Evolutionary conservation across 2,113 vertebrate genomes (phyloP), one percentile per base, ranked within the genome.

Genomic region (Holacanthus passer): DNA sequence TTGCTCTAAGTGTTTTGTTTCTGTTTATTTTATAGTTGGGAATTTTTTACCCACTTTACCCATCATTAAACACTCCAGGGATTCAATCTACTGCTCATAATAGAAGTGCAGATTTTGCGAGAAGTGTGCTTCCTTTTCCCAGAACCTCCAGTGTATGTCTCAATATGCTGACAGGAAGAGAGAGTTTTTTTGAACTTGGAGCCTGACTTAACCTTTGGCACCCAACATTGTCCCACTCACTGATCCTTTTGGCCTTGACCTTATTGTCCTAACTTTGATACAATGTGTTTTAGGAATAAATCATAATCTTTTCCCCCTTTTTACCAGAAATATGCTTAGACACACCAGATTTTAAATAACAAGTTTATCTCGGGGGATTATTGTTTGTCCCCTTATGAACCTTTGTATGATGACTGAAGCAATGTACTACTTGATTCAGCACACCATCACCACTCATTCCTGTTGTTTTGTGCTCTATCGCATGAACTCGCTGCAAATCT

Each of bases 91-190:
- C 69, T 62, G 43, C 31, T 60, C 24, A 73, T 37, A 66, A 47
- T 80, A 7, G 35, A 79, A 83, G 47, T 79, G 73, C 22, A 14
- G 45, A 77, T 35, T 77, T 87, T 69, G 78, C 71, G 62, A 83
- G 60, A 85, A 85, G 16, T 82, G 45, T 71, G 73, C 67, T 89
- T 89, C 81, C 86, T 82, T 85, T 93, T 94, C 88, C 88, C 90
- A 92, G 87, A 81, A 86, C 59, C 78, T 63, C 59, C 52, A 73
- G 47, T 83, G 17, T 32, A 35, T 87, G 58, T 86, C 77, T 83
- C 58, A 87, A 77, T 45, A 73, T 11, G 50, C 81, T 80, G 71
- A 83, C 83, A 82, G 89, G 84, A 90, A 89, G 77, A 87, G 58
- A 81, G 65, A 56, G 62, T 52, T 82, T 80, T 52, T 82, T 80